phyloP scores from a whole-genome alignment of 1,140 invertebrate genomes.

The Drosophila prosaltans region DNA sequence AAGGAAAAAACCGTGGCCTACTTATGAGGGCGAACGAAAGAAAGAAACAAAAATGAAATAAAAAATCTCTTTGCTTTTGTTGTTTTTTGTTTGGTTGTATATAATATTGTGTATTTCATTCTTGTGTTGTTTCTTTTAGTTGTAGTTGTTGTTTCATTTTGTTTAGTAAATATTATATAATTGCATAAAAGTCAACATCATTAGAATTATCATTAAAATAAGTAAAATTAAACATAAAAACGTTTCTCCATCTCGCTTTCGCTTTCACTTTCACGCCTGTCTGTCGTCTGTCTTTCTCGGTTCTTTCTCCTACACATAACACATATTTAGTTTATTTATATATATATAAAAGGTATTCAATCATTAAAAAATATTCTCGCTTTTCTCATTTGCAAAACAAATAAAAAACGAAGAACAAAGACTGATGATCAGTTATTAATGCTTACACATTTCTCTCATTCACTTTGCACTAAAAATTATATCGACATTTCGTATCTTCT shows the following conservation, averaged over 20 bases:
- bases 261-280: constrained; percentile 13
- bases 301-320: constrained; percentile 11
- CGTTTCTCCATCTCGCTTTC: constrained; percentile 42
- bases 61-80: constrained; percentile 2
- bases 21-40: not conserved
- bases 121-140: constrained; percentile 72
- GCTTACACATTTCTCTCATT: constrained; percentile 26
- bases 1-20: constrained; percentile 15
- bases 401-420: constrained; percentile 27
- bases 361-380: constrained; percentile 54
- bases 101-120: constrained; percentile 75
- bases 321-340: constrained; percentile 21
- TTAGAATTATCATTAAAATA: constrained; percentile 57
- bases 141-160: constrained; percentile 60
- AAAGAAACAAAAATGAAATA: not conserved
- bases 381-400: constrained; percentile 49
- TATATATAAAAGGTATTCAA: constrained; percentile 59
- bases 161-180: constrained; percentile 61
- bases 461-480: constrained; percentile 72
- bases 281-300: constrained; percentile 20
- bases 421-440: constrained; percentile 22
- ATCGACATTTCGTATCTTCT: constrained; percentile 67
- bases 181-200: constrained; percentile 77
- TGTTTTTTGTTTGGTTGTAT: constrained; percentile 62
- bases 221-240: constrained; percentile 71